phyloP scores from a whole-genome alignment of 2,797 vertebrate species.

The Sebastes steindachneri region DNA sequence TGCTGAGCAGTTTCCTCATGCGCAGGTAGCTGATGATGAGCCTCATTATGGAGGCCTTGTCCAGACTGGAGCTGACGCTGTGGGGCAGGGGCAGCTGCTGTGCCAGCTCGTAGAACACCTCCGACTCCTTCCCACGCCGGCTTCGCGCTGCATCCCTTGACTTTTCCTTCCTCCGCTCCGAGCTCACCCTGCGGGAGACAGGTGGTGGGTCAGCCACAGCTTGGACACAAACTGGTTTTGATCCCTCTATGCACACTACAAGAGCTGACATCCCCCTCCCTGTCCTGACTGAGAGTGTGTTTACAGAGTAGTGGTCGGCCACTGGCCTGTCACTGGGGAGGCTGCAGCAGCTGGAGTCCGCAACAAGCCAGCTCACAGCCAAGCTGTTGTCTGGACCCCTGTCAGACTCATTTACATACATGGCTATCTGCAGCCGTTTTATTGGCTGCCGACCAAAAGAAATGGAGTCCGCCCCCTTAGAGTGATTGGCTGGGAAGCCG shows the following conservation, averaged over 20 bases:
- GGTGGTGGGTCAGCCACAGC: constrained; percentile 25
- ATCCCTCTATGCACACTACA: constrained; percentile 3
- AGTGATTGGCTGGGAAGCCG: constrained; percentile 52
- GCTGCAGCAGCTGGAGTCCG: constrained; percentile 33
- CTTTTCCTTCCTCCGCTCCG: constrained; percentile 96
- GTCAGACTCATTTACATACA: constrained; percentile 52
- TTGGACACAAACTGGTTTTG: neutral
- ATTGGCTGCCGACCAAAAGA: constrained; percentile 61
- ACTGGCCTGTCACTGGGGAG: neutral
- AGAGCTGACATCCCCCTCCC: constrained; percentile 29
- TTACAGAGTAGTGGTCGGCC: neutral
- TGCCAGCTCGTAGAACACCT: constrained; percentile 96
- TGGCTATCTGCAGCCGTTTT: constrained; percentile 24
- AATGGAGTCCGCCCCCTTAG: constrained; percentile 21
- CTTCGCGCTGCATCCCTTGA: constrained; percentile 95
- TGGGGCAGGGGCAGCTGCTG: constrained; percentile 95
- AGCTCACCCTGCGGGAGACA: constrained; percentile 88
- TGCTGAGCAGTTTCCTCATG: constrained; percentile 91
- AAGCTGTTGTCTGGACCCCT: constrained; percentile 4
- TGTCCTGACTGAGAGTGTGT: neutral
- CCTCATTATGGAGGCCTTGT: constrained; percentile 99
- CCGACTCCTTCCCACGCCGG: constrained; percentile 94
- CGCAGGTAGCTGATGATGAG: constrained; percentile 97
- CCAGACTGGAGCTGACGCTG: constrained; percentile 92
- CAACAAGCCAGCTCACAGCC: constrained; percentile 13